Evolutionary conservation across 2,888 invertebrate species (phyloP).

Genomic region (Cordilura impudica): DNA sequence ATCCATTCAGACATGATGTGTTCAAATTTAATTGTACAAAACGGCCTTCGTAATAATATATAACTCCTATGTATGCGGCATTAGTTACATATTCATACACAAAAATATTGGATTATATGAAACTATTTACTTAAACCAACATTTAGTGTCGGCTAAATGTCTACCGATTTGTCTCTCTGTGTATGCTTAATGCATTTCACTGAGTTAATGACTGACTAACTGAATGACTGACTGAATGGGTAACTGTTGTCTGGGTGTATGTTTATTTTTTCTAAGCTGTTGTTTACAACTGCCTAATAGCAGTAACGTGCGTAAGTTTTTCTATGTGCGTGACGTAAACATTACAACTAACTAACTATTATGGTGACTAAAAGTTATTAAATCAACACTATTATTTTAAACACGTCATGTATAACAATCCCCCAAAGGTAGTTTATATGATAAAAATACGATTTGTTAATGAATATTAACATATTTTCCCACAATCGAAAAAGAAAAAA

Average conservation of each 20-base stretch:
- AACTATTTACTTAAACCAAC: conserved; percentile 31
- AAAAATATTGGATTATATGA: conserved; percentile 10
- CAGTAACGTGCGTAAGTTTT: background rate
- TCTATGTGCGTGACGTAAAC: conserved; percentile 35
- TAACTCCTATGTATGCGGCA: conserved; percentile 32
- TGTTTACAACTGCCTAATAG: background rate
- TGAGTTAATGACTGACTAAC: conserved; percentile 6
- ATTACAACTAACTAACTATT: no score
- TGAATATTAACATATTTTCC: no score
- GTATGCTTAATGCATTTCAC: background rate
- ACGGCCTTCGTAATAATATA: conserved; percentile 17
- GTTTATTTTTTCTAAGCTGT: no score
- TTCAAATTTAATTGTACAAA: conserved; percentile 28
- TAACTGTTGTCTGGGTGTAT: background rate
- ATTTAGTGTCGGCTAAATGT: conserved; percentile 46
- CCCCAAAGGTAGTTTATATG: no score
- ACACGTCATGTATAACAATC: no score
- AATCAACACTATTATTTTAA: background rate
- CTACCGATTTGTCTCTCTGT: conserved; percentile 26
- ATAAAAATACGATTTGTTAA: no score
- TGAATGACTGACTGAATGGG: conserved; percentile 4
- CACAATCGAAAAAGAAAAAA: no score
- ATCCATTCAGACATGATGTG: conserved; percentile 9
- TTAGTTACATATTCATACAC: conserved; percentile 32
- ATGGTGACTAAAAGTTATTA: background rate